Conservation (phyloP, 92 coral and sea anemone genomes). For the Parazoanthus darwini region DNA sequence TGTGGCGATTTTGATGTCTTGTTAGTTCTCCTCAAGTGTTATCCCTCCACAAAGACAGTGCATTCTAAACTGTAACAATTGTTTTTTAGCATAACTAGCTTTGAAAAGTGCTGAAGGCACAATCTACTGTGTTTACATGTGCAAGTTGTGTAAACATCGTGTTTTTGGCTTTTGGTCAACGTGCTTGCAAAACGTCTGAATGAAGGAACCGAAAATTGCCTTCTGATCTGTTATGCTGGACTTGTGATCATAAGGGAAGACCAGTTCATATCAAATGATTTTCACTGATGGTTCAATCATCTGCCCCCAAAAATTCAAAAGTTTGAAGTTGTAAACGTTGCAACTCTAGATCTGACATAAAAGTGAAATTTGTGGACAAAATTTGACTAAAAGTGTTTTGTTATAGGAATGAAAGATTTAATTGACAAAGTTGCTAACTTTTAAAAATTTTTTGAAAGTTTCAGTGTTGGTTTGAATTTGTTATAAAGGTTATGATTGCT, state of each 20-base stretch:
- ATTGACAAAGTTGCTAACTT: background rate
- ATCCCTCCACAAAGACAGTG: background rate
- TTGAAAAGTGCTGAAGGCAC: background rate
- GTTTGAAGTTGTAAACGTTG: background rate
- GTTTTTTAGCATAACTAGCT: background rate
- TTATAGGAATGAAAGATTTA: background rate
- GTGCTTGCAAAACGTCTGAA: background rate
- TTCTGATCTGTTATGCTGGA: background rate
- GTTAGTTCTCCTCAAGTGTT: background rate
- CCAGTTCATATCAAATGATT: background rate
- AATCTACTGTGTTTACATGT: constrained; percentile 4
- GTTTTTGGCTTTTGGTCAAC: background rate
- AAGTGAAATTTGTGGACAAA: background rate
- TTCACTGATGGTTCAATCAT: background rate
- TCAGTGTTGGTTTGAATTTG: background rate
- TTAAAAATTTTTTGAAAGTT: background rate
- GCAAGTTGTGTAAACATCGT: background rate
- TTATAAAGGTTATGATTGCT: no score
- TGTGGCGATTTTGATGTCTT: background rate
- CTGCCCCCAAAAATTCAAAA: background rate
- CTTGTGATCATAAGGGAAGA: background rate
- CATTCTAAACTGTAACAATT: background rate
- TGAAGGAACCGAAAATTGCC: background rate
- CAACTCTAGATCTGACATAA: background rate
- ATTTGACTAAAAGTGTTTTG: background rate